A percentile compares a stretch with the other conserved stretches of the same genome.
These are phyloP conservation scores for Polypedilum vanderplanki DNA, from an alignment of 1,140 invertebrate species.

Conservation along the genomic window DNA sequence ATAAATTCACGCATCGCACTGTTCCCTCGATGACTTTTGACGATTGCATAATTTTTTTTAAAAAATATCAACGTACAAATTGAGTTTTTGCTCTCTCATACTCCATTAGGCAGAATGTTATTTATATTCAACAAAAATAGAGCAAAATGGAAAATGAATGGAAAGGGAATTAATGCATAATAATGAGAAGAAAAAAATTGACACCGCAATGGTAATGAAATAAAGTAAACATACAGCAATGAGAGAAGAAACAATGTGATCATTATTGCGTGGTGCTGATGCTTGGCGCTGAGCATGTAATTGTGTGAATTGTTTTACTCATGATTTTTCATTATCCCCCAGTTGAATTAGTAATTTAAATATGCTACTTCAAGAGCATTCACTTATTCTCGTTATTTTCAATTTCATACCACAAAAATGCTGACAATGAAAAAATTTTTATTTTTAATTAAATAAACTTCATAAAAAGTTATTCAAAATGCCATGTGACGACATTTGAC, in stretches of 20 bases:
- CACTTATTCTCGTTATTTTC: too few relatives aligned
- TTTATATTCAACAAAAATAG: too few relatives aligned
- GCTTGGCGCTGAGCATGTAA: not conserved
- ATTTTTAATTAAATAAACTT: not conserved
- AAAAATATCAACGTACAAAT: too few relatives aligned
- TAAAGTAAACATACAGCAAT: too few relatives aligned
- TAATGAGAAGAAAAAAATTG: not conserved
- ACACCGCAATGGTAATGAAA: not conserved
- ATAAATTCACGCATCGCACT: not conserved
- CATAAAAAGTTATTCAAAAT: not conserved
- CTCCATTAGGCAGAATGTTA: not conserved
- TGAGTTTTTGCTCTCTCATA: not conserved
- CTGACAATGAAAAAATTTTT: not conserved
- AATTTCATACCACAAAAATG: too few relatives aligned
- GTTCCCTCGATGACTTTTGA: not conserved
- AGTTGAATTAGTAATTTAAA: not conserved
- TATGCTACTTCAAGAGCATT: not conserved
- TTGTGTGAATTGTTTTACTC: not conserved
- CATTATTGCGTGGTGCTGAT: not conserved
- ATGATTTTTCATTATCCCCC: slow-evolving; percentile 1
- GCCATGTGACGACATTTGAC: slow-evolving; percentile 5
- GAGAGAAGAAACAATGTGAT: not conserved
- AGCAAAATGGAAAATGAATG: not conserved
- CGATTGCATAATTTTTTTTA: not conserved
- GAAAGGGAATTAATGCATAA: not conserved